phyloP scores from a whole-genome alignment of 2,888 invertebrate genomes.

The Strigamia maritima region DNA sequence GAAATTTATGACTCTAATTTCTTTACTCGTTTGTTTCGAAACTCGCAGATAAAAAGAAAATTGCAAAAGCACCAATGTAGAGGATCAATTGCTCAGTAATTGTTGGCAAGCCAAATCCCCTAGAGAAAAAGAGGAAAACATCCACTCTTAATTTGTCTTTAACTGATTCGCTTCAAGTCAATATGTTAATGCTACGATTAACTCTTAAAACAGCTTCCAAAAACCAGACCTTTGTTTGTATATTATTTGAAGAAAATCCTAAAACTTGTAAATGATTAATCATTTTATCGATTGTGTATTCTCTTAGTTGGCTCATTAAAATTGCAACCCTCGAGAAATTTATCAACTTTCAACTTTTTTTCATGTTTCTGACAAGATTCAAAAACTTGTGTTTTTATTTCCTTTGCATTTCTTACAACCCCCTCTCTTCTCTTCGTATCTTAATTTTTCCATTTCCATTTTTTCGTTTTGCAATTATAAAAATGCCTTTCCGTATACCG shows the following conservation, averaged over 20 bases:
- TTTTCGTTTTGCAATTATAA: conserved; percentile 20
- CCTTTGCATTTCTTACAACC: background rate
- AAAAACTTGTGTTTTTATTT: conserved; percentile 22
- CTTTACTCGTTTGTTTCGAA: background rate
- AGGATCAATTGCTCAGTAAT: conserved; percentile 34
- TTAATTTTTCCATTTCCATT: conserved; percentile 29
- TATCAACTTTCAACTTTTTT: background rate
- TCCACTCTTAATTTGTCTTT: conserved; percentile 34
- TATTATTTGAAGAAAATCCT: background rate
- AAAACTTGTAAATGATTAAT: background rate
- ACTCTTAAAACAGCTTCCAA: background rate
- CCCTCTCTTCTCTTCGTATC: conserved; percentile 6
- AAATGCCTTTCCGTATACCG: conserved; percentile 16
- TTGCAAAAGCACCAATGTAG: background rate
- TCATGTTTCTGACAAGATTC: conserved; percentile 15
- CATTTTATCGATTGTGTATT: background rate
- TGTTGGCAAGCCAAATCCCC: conserved; percentile 31
- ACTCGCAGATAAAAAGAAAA: background rate
- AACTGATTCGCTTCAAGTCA: conserved; percentile 15
- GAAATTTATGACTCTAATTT: conserved; percentile 30
- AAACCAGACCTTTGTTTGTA: background rate
- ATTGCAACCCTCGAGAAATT: conserved; percentile 21
- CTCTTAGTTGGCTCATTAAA: background rate
- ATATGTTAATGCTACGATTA: conserved; percentile 19
- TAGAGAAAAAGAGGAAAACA: conserved; percentile 15